Percentiles rank a stretch among this genome's conserved stretches.
phyloP scores from a whole-genome alignment of 1,140 invertebrate species.

The Aethina tumida region DNA sequence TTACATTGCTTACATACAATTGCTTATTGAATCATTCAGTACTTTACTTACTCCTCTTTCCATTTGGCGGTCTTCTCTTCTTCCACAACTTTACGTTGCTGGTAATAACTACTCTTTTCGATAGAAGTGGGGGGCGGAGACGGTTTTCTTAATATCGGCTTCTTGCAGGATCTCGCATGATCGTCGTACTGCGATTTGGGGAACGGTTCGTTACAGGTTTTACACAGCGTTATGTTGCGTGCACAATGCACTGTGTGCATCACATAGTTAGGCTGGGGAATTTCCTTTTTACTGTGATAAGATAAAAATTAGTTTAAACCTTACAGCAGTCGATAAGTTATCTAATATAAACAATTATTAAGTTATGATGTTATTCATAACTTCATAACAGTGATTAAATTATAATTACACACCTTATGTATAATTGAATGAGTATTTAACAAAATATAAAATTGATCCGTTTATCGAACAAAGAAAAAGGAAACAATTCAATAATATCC shows the following conservation, averaged over 20 bases:
- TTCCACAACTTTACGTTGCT: slow-evolving; percentile 21
- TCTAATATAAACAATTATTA: not conserved
- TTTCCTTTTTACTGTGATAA: slow-evolving; percentile 33
- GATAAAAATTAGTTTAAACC: slow-evolving; percentile 1
- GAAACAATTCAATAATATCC: not conserved
- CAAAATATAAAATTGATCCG: slow-evolving; percentile 1
- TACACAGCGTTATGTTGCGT: slow-evolving; percentile 32
- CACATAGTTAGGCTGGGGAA: slow-evolving; percentile 35
- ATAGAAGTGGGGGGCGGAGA: slow-evolving; percentile 16
- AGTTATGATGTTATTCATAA: no score
- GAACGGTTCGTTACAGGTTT: slow-evolving; percentile 31
- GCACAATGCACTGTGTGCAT: slow-evolving; percentile 36
- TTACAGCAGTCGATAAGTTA: not conserved
- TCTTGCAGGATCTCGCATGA: slow-evolving; percentile 25
- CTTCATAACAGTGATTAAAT: no score
- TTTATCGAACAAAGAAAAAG: slow-evolving; percentile 3
- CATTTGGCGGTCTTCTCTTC: slow-evolving; percentile 20
- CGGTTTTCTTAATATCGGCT: slow-evolving; percentile 10
- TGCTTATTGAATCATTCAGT: no score
- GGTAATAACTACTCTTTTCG: slow-evolving; percentile 25
- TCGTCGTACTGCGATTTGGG: slow-evolving; percentile 28
- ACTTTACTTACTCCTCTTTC: slow-evolving; percentile 19
- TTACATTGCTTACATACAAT: no score
- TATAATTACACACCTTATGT: no score
- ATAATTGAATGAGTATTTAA: not conserved